phyloP scores from a whole-genome alignment of 2,888 invertebrate genomes.

The Pachliopta kotzebuea region DNA sequence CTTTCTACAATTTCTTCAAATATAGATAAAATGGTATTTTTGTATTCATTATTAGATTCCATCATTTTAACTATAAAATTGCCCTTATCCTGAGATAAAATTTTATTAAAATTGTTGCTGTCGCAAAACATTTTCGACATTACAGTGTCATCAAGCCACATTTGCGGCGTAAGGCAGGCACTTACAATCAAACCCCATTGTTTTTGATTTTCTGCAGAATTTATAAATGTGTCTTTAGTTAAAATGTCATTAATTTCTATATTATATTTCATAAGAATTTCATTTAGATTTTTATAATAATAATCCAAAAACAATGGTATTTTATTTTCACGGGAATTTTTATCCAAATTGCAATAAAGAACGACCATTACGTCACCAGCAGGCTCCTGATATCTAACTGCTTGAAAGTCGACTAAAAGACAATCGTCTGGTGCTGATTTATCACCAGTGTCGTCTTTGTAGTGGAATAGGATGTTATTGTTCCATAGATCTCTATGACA shows the following conservation, averaged over 20 bases:
- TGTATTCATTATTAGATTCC: constrained; percentile 68
- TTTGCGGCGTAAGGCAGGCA: constrained; percentile 74
- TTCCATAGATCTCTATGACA: constrained; percentile 84
- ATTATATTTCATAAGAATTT: constrained; percentile 57
- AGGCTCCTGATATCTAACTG: constrained; percentile 83
- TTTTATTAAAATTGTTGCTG: constrained; percentile 75
- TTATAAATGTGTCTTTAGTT: constrained; percentile 60
- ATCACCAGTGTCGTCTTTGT: constrained; percentile 40
- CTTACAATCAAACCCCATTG: constrained; percentile 78
- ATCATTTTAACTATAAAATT: constrained; percentile 79
- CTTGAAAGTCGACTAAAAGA: constrained; percentile 85
- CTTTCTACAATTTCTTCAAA: constrained; percentile 78
- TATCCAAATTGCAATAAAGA: constrained; percentile 76
- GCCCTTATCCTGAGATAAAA: constrained; percentile 75
- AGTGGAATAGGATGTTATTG: constrained; percentile 82
- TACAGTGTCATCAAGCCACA: constrained; percentile 75
- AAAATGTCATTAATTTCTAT: constrained; percentile 64
- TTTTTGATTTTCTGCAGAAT: constrained; percentile 70
- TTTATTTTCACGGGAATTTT: constrained; percentile 70
- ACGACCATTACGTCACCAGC: constrained; percentile 82
- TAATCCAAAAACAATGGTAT: constrained; percentile 70
- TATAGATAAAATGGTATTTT: constrained; percentile 72
- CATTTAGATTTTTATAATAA: constrained; percentile 77
- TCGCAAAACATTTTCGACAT: constrained; percentile 68
- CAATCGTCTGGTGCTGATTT: constrained; percentile 74